Conservation (phyloP, 2,888 invertebrate genomes). For the Ennomos erosarius region DNA sequence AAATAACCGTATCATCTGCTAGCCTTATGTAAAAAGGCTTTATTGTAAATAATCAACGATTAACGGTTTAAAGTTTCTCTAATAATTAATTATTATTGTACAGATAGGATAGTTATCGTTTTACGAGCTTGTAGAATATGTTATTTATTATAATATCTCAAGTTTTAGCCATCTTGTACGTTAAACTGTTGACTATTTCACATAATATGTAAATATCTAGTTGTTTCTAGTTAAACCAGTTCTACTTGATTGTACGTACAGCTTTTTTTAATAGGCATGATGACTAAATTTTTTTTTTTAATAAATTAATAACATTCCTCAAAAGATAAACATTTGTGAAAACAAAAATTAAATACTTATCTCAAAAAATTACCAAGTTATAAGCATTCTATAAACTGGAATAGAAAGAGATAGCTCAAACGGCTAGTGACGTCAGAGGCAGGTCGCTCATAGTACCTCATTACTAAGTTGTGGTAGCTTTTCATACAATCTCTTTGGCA, state of each 20-base stretch:
- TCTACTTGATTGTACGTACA: constrained; percentile 1
- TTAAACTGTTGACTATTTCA: constrained; percentile 35
- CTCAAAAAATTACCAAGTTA: no score
- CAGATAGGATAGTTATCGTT: constrained; percentile 41
- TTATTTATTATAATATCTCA: constrained; percentile 37
- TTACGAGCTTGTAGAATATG: constrained; percentile 45
- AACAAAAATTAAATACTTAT: no score
- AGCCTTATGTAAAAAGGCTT: constrained; percentile 36
- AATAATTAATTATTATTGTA: constrained; percentile 56
- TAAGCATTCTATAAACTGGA: no score
- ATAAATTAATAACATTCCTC: no score
- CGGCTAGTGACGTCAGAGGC: no score
- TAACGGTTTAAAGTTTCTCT: constrained; percentile 63
- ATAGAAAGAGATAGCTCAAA: no score
- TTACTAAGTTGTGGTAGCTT: no score
- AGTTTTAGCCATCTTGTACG: constrained; percentile 56
- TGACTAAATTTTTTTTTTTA: no score
- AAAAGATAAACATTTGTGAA: no score
- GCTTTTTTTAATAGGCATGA: no score
- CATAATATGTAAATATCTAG: constrained; percentile 22
- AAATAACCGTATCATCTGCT: constrained; percentile 1
- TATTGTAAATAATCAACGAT: constrained; percentile 50
- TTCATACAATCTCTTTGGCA: no score
- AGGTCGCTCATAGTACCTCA: no score
- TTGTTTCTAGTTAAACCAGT: constrained; percentile 20